phyloP scores from a whole-genome alignment of 2,888 invertebrate species.

The Eupelmus urozonus region DNA sequence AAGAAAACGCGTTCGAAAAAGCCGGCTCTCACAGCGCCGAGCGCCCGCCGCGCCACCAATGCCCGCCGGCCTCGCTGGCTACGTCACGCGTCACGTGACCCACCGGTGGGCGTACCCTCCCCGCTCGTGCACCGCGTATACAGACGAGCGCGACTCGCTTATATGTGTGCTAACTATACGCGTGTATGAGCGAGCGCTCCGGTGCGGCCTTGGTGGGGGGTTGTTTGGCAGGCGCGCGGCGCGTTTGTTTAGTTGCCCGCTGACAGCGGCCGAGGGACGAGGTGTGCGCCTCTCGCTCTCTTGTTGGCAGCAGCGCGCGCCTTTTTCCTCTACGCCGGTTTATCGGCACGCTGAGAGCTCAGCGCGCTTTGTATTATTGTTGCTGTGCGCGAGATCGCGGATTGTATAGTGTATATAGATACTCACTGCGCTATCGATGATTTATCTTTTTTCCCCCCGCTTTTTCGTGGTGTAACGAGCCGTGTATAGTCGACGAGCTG shows the following conservation, averaged over 20 bases:
- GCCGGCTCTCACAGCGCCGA: background rate
- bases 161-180: too few species aligned
- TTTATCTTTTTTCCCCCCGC: too few species aligned
- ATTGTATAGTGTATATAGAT: too few species aligned
- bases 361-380: too few species aligned
- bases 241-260: slow-evolving; percentile 76
- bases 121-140: background rate
- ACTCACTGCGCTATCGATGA: too few species aligned
- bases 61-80: background rate
- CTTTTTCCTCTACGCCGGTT: background rate
- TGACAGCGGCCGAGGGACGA: slow-evolving; percentile 74
- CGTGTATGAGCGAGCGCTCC: background rate
- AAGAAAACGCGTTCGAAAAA: too few species aligned
- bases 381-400: too few species aligned
- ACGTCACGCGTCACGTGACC: too few species aligned
- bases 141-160: background rate
- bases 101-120: too few species aligned
- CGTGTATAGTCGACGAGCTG: too few species aligned
- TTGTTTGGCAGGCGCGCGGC: slow-evolving; percentile 69
- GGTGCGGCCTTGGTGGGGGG: slow-evolving; percentile 69
- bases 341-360: too few species aligned
- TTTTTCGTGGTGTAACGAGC: too few species aligned
- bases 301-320: slow-evolving; percentile 9
- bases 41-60: background rate
- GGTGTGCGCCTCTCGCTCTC: slow-evolving; percentile 59